phyloP scores from a whole-genome alignment of 2,797 vertebrate species.

The Halcyon smyrnensis region DNA sequence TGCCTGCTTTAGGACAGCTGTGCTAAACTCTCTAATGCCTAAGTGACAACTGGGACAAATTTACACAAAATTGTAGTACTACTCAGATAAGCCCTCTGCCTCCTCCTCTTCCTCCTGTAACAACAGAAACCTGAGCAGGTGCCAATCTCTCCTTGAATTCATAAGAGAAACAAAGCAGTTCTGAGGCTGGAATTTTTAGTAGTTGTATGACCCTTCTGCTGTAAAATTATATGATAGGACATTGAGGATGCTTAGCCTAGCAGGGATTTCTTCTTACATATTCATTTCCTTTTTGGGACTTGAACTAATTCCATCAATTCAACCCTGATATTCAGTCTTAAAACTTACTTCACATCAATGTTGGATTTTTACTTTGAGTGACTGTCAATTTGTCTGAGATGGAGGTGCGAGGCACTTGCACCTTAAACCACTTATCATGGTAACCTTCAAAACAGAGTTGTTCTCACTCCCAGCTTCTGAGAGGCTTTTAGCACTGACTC shows the following conservation, averaged over 20 bases:
- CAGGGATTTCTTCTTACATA: neutral
- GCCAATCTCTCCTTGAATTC: neutral
- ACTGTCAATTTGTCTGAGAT: neutral
- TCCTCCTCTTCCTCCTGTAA: neutral
- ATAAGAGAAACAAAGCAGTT: neutral
- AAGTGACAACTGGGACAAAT: neutral
- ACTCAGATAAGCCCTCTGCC: neutral
- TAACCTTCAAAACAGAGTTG: neutral
- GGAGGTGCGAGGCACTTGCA: neutral
- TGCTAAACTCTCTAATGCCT: neutral
- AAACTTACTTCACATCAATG: neutral
- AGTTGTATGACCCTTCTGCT: neutral
- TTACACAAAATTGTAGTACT: neutral
- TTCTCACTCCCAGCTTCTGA: neutral
- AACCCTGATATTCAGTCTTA: neutral
- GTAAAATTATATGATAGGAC: neutral
- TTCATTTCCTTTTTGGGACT: neutral
- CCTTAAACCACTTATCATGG: neutral
- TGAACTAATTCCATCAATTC: neutral
- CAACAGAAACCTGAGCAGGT: neutral
- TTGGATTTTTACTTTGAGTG: neutral
- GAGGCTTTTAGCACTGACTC: neutral
- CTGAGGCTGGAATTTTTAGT: neutral
- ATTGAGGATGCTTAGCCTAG: accelerated
- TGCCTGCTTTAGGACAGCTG: neutral